Base-by-base conservation (phyloP, 2,797 vertebrate genomes). In the Hyperoplus lanceolatus region DNA sequence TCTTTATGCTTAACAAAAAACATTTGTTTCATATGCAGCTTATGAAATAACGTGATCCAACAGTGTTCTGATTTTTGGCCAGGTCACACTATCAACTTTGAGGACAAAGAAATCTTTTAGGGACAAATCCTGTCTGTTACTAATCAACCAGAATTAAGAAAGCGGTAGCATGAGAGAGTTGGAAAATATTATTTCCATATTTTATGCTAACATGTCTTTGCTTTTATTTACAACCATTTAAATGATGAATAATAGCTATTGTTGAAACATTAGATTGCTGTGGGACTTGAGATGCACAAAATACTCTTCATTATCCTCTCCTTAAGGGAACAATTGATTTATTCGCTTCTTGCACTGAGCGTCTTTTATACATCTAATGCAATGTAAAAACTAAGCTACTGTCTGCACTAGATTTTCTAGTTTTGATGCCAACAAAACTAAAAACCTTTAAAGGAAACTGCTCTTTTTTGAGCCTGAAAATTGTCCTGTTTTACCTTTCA, bases 401-500 rank as follows among this genome's bases (percentile, higher is more conserved):
- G 29, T 29, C 29, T 29, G 29, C 29, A 29, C 29, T 29, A 29
- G 29, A 29, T 29, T 29, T 29, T 29, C 29, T 29, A 29, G 29
- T 29, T 29, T 29, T 29, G 29, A 29, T 29, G 29, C 29, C 29
- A 29, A 29, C 29, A 29, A 29, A 29, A 29, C 29, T 29, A 29
- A 29, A 29, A 29, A 29, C 29, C 29, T 29, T 29, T 29, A 29
- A 29, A 29, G 29, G 29, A 29, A 29, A 29, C 29, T 29, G 29
- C 29, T 29, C 29, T 29, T 29, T 43, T 16, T 49, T 71, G 45
- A 8, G 0, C 10, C 5, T 41, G 13, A 41, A 48, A 48, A 36
- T 0, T 2, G 59, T 48, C 0, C 0, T 9, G 29, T 12, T 78
- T 86, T 97, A 98, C 97, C 97, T 97, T 97, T 97, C 92, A 96